Evolutionary conservation across 2,888 invertebrate species (phyloP).

Genomic region (Theodoxus fluviatilis): DNA sequence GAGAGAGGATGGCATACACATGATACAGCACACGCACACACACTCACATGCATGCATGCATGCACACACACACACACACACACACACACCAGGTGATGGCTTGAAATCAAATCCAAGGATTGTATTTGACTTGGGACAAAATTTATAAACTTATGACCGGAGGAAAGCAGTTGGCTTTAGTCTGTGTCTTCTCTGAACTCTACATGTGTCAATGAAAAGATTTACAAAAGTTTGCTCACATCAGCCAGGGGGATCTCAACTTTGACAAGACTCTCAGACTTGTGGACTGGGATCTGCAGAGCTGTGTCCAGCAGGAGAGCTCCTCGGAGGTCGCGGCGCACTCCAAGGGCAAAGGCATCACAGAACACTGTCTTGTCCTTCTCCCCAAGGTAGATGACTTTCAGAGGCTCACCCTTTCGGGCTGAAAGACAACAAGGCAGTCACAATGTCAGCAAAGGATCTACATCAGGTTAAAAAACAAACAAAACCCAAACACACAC

Average conservation of each 20-base stretch:
- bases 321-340: conserved; percentile 89
- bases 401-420: conserved; percentile 40
- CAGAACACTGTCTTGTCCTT: conserved; percentile 85
- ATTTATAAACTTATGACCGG: background rate
- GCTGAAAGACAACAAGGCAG: conserved; percentile 45
- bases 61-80: background rate
- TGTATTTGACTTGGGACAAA: background rate
- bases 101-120: background rate
- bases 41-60: too few species aligned
- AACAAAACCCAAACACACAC: too few species aligned
- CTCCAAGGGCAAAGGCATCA: conserved; percentile 81
- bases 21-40: too few species aligned
- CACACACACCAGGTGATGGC: background rate
- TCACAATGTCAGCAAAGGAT: too few species aligned
- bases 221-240: conserved; percentile 67
- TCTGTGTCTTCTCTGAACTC: too few species aligned
- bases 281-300: conserved; percentile 81
- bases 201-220: background rate
- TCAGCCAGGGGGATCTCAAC: conserved; percentile 87
- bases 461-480: too few species aligned
- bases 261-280: conserved; percentile 80
- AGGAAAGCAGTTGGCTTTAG: background rate
- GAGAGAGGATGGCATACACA: too few species aligned
- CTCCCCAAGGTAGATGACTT: conserved; percentile 66
- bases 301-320: conserved; percentile 87